These are phyloP conservation scores for Leptobrachium ailaonicum DNA, from an alignment of 2,113 vertebrate genomes.

Conservation along the genomic window DNA sequence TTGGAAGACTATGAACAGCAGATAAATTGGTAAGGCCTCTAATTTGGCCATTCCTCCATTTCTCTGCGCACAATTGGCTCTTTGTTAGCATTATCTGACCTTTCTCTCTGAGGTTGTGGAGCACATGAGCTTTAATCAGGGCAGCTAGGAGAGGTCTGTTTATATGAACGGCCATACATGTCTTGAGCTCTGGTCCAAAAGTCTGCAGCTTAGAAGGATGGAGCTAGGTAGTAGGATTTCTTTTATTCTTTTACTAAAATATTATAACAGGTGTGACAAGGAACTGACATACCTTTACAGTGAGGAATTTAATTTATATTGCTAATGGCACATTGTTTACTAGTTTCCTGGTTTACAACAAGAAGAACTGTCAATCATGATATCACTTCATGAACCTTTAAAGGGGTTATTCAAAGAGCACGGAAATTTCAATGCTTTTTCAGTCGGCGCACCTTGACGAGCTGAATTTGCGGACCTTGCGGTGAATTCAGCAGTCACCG, in stretches of 20 bases:
- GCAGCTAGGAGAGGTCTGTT: constrained; percentile 2
- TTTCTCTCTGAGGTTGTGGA: constrained; percentile 29
- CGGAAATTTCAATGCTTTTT: no score
- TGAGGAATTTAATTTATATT: no score
- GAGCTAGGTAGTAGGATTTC: background rate
- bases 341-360: no score
- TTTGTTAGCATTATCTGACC: background rate
- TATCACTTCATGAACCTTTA: no score
- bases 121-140: constrained; percentile 8
- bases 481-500: no score
- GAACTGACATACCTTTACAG: background rate
- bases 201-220: background rate
- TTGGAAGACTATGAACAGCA: constrained; percentile 28
- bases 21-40: constrained; percentile 17
- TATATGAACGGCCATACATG: background rate
- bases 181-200: background rate
- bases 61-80: constrained; percentile 22
- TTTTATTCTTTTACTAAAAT: background rate
- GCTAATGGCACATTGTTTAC: no score
- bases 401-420: no score
- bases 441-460: no score
- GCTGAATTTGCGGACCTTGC: no score
- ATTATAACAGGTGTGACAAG: background rate
- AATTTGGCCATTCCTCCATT: background rate
- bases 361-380: no score